These are phyloP conservation scores for Xyliphius kryptos DNA, from an alignment of 2,113 vertebrate species.

Conservation along the genomic window DNA sequence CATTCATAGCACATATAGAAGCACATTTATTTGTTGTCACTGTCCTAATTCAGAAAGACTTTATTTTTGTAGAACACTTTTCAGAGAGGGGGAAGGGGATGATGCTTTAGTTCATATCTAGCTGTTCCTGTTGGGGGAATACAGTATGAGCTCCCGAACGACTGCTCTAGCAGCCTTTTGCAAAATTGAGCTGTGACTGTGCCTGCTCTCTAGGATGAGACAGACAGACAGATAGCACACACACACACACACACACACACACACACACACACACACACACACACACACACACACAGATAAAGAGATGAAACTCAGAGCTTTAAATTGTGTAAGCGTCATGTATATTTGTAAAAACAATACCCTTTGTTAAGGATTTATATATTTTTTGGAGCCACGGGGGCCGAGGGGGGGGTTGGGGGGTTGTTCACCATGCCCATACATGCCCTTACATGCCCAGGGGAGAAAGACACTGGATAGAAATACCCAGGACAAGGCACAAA, in stretches of 20 bases:
- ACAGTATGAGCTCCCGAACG: constrained; percentile 11
- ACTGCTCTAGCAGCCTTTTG: not conserved
- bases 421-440: too few relatives aligned
- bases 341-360: too few relatives aligned
- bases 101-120: constrained; percentile 11
- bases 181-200: constrained; percentile 22
- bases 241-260: constrained; percentile 18
- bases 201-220: constrained; percentile 9
- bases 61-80: not conserved
- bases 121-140: constrained; percentile 3
- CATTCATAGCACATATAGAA: too few relatives aligned
- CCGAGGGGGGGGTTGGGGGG: too few relatives aligned
- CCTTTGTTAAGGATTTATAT: too few relatives aligned
- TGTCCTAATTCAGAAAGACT: not conserved
- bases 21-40: too few relatives aligned
- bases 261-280: constrained; percentile 19
- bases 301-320: not conserved
- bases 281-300: constrained; percentile 11
- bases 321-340: too few relatives aligned
- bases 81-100: not conserved
- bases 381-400: too few relatives aligned
- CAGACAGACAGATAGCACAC: constrained; percentile 5
- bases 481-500: too few relatives aligned
- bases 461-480: too few relatives aligned
- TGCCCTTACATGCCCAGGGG: too few relatives aligned